These are phyloP conservation scores for Ochotona princeps DNA, from an alignment of 2,113 vertebrate species.

Conservation along the genomic window DNA sequence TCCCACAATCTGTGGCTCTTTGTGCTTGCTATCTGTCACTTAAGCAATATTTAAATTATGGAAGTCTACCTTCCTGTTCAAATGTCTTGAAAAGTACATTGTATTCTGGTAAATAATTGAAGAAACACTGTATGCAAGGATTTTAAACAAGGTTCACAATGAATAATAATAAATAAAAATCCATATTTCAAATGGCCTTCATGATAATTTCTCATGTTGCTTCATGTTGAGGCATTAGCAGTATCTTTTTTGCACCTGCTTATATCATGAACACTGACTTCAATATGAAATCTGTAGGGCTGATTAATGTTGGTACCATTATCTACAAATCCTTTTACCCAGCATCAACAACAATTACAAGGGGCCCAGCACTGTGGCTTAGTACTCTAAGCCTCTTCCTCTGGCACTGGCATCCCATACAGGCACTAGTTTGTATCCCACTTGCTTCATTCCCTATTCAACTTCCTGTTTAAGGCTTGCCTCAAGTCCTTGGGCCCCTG, in stretches of 20 bases:
- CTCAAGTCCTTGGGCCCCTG: no score
- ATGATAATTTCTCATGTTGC: slow-evolving; percentile 30
- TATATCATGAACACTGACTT: not conserved
- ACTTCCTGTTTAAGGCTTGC: no score
- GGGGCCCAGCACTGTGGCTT: no score
- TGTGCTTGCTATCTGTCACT: not conserved
- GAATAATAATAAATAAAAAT: slow-evolving; percentile 38
- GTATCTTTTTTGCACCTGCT: not conserved
- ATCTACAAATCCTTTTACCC: not conserved
- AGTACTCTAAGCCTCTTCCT: no score
- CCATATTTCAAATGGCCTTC: not conserved
- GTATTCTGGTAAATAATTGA: slow-evolving; percentile 6
- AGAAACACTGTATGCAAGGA: not conserved
- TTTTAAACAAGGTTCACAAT: not conserved
- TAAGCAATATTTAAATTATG: slow-evolving; percentile 13
- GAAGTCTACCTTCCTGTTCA: not conserved
- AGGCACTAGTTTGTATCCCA: no score
- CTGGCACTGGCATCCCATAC: no score
- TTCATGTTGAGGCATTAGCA: not conserved
- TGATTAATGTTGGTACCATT: not conserved
- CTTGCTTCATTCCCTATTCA: no score
- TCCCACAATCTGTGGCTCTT: not conserved
- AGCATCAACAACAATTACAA: not conserved
- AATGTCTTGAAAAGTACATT: slow-evolving; percentile 42
- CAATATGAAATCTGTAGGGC: not conserved